Evolutionary conservation across 1,140 invertebrate genomes (phyloP).

Genomic region (Drosophila lacertosa): DNA sequence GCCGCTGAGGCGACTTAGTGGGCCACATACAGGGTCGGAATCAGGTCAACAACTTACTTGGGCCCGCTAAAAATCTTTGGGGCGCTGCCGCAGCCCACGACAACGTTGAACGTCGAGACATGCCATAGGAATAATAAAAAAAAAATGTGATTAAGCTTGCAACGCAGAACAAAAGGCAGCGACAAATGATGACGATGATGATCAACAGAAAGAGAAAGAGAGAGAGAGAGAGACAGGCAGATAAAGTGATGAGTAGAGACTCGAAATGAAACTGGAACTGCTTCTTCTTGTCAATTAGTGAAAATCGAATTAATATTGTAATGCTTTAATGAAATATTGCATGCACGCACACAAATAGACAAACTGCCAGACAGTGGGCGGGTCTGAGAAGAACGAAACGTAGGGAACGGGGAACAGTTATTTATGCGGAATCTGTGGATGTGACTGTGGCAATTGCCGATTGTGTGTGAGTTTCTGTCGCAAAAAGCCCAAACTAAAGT

Average conservation of each 20-base stretch:
- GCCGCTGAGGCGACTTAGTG: constrained; percentile 17
- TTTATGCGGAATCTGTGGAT: constrained; percentile 75
- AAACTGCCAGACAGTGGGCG: constrained; percentile 10
- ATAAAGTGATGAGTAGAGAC: constrained; percentile 2
- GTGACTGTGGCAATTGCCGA: constrained; percentile 30
- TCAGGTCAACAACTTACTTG: constrained; percentile 32
- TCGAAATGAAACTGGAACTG: constrained; percentile 7
- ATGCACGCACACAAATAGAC: constrained; percentile 44
- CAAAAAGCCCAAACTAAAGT: constrained; percentile 66
- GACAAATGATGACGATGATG: constrained; percentile 39
- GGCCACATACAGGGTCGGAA: constrained; percentile 24
- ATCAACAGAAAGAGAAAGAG: constrained; percentile 1
- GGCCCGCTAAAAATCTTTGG: too few species aligned
- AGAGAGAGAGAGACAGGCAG: not conserved
- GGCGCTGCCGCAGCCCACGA: constrained; percentile 2
- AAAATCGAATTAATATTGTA: constrained; percentile 82
- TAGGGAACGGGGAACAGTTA: constrained; percentile 66
- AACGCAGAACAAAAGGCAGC: constrained; percentile 25
- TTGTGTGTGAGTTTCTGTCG: constrained; percentile 5
- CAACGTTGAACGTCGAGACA: constrained; percentile 5
- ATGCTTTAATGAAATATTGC: constrained; percentile 81
- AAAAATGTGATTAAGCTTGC: not conserved
- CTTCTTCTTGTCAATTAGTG: constrained; percentile 69
- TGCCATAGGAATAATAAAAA: not conserved
- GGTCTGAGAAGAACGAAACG: too few species aligned